Evolutionary conservation across 2,797 vertebrate genomes (phyloP).

Genomic region (Mormyrops attenuatus): DNA sequence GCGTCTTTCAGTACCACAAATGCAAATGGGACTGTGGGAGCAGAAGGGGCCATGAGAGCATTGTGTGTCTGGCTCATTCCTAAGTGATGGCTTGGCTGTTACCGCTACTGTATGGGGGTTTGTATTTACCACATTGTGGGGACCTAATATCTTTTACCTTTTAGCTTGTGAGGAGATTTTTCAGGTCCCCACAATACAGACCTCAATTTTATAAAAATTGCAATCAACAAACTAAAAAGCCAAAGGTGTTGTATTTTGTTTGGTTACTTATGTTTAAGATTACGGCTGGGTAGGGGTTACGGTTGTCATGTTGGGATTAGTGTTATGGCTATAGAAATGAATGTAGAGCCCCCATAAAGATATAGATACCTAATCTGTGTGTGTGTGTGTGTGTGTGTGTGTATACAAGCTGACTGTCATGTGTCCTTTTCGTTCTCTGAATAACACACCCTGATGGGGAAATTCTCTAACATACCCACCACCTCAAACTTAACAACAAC

Average conservation of each 20-base stretch:
- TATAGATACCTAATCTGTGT: neutral
- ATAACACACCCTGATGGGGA: neutral
- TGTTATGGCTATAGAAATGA: neutral
- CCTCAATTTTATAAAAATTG: neutral
- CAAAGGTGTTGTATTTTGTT: neutral
- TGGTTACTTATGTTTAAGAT: neutral
- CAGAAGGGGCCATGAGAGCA: neutral
- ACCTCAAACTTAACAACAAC: neutral
- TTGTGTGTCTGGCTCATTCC: neutral
- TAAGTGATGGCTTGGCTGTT: neutral
- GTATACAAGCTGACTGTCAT: neutral
- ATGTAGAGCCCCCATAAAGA: neutral
- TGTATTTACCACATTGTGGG: neutral
- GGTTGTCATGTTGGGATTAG: neutral
- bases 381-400: too few species aligned
- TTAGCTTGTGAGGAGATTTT: neutral
- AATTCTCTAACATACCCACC: neutral
- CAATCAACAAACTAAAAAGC: neutral
- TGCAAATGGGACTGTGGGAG: conserved; percentile 74
- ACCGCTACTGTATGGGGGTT: neutral
- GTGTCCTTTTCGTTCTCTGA: neutral
- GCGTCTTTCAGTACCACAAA: conserved; percentile 82
- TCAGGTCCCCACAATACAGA: neutral
- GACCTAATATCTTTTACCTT: neutral
- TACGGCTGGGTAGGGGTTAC: neutral